Percentiles rank a stretch among this genome's conserved stretches.
Conservation (phyloP, 2,888 invertebrate species). For the Brachyptera risi region DNA sequence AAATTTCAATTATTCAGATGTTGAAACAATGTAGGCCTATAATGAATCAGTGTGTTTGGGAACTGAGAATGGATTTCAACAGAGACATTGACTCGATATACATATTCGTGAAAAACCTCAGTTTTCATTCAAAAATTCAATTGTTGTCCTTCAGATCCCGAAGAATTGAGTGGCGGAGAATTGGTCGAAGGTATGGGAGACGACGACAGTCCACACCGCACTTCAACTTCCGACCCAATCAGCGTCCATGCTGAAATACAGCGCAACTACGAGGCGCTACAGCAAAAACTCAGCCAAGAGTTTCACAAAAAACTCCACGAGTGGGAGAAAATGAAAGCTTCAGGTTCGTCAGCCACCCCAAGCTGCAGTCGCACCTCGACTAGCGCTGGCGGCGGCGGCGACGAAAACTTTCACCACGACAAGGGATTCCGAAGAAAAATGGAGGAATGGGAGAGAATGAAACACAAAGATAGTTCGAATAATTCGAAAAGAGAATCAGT, state of each 20-base stretch:
- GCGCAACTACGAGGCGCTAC: constrained; percentile 65
- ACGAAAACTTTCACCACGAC: constrained; percentile 38
- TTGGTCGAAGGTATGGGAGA: constrained; percentile 43
- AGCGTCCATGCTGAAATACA: constrained; percentile 62
- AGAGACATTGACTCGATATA: not conserved
- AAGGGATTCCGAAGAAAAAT: constrained; percentile 47
- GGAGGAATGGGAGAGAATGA: constrained; percentile 52
- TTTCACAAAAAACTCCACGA: constrained; percentile 68
- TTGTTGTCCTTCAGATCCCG: constrained; percentile 35
- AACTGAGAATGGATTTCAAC: not conserved
- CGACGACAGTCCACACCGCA: not conserved
- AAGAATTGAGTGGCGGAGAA: constrained; percentile 45
- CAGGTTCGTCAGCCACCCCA: constrained; percentile 27
- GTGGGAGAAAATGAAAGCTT: constrained; percentile 50
- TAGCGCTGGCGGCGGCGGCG: not conserved
- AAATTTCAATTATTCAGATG: too few relatives aligned
- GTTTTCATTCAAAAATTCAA: too few relatives aligned
- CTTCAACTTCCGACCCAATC: not conserved
- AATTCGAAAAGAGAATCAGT: constrained; percentile 6
- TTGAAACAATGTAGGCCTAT: too few relatives aligned
- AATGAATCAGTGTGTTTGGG: not conserved
- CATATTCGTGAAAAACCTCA: too few relatives aligned
- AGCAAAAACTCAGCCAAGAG: constrained; percentile 67
- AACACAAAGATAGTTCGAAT: constrained; percentile 30
- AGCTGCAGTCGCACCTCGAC: not conserved